Base-by-base conservation (phyloP, 2,797 vertebrate genomes). In the Microctenopoma steveboyesi region DNA sequence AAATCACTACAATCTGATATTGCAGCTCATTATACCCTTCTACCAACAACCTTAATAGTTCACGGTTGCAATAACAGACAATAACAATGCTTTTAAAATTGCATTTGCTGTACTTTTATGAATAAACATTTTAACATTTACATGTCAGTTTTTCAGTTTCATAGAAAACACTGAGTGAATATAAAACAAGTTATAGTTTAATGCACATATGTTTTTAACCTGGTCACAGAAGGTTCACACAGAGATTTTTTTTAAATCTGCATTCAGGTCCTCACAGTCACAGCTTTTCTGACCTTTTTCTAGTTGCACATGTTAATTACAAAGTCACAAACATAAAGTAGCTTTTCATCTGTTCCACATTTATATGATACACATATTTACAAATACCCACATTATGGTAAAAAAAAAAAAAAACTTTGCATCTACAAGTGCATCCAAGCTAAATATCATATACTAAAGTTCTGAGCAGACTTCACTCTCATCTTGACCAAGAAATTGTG, bases 91-190 rank as follows among this genome's bases (percentile, higher is more conserved):
- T 74, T 79, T 76, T 61, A 57, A 45, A 42, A 51, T 40, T 42
- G 35, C n/a, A 64, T 55, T 69, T 68, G 65, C 55, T 79, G 58
- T 64, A 64, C 60, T 83, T 85, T 82, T 66, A 80, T 72, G 55
- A 87, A 84, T 86, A 83, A 89, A 85, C 48, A 61, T 55, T 51
- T 64, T 7, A 62, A 65, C 39, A 72, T 53, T 64, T 74, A 60
- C 45, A 72, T 11, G 10, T 63, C 64, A 61, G 52, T 62, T 69
- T 64, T 69, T 49, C 40, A 45, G 22, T 76, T 78, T 81, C 14
- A 50, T 64, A 53, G 30, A 82, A 83, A 75, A 73, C 45, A 78
- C 15, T 48, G 5, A 59, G 45, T 40, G 27, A 37, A 66, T 64
- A 84, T 7, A 63, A 77, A 86, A 71, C 43, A 28, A 57, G 59